A percentile compares a stretch with the other conserved stretches of the same genome.
phyloP scores from a whole-genome alignment of 2,797 vertebrate species.

The Leucoraja ocellata region DNA sequence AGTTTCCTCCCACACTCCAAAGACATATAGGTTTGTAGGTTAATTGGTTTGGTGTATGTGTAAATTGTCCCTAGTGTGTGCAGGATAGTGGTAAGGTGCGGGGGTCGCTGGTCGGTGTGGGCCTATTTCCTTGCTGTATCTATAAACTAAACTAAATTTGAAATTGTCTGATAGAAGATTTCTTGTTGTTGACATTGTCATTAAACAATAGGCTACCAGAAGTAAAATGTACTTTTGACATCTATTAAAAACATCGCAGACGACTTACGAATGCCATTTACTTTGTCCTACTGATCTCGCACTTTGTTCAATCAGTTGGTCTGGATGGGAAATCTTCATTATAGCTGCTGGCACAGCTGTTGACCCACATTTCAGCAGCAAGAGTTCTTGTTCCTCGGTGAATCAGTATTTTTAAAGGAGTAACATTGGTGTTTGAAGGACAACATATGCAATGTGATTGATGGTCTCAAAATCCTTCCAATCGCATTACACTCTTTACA shows the following conservation, averaged over 20 bases:
- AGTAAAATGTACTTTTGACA: not conserved
- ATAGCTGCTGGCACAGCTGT: not conserved
- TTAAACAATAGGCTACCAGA: not conserved
- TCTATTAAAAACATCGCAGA: not conserved
- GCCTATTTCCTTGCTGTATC: no score
- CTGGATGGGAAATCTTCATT: not conserved
- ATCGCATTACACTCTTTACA: not conserved
- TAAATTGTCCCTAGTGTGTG: no score
- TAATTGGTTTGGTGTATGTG: no score
- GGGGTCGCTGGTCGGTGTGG: no score
- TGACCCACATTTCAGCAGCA: no score
- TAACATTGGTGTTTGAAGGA: not conserved
- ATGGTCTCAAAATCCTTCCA: not conserved
- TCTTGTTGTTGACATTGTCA: not conserved
- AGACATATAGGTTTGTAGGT: no score
- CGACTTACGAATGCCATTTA: not conserved
- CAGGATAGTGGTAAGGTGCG: no score
- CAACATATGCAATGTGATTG: not conserved
- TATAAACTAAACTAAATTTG: no score
- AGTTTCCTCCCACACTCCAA: no score
- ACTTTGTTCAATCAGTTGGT: not conserved
- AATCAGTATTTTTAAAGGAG: not conserved
- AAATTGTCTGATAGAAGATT: not conserved
- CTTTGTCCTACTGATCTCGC: not conserved
- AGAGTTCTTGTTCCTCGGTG: not conserved